These are phyloP conservation scores for Sinhomidia bicolor DNA, from an alignment of 2,888 invertebrate species.

Conservation along the genomic window DNA sequence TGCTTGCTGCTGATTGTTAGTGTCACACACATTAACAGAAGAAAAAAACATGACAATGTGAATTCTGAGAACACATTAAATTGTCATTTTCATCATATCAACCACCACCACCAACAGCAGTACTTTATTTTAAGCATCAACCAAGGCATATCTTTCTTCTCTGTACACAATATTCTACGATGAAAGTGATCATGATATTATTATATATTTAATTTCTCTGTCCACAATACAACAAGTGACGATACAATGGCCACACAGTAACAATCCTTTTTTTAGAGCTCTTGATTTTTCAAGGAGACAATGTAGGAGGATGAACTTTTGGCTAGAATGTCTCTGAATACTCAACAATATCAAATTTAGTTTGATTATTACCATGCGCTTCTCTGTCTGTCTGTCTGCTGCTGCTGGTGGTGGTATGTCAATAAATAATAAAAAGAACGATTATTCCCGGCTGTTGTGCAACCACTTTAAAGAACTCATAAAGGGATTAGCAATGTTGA, in stretches of 20 bases:
- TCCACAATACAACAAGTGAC: neutral
- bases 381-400: too few species aligned
- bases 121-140: too few species aligned
- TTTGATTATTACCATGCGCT: neutral
- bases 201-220: neutral
- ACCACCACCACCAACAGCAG: neutral
- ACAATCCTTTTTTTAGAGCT: neutral
- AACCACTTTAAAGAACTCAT: neutral
- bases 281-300: constrained; percentile 5
- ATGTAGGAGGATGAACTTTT: constrained; percentile 14
- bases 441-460: constrained; percentile 20
- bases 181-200: constrained; percentile 12
- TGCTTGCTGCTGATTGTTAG: constrained; percentile 4
- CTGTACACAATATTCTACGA: too few species aligned
- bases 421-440: neutral
- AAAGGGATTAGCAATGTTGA: neutral
- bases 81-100: constrained; percentile 34
- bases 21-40: neutral
- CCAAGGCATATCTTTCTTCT: neutral
- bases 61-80: constrained; percentile 12
- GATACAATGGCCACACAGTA: neutral
- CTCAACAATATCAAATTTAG: neutral
- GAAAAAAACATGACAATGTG: constrained; percentile 28
- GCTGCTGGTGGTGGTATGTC: neutral
- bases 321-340: neutral